These are phyloP conservation scores for Linyphia triangularis DNA, from an alignment of 2,888 invertebrate genomes.

Conservation along the genomic window DNA sequence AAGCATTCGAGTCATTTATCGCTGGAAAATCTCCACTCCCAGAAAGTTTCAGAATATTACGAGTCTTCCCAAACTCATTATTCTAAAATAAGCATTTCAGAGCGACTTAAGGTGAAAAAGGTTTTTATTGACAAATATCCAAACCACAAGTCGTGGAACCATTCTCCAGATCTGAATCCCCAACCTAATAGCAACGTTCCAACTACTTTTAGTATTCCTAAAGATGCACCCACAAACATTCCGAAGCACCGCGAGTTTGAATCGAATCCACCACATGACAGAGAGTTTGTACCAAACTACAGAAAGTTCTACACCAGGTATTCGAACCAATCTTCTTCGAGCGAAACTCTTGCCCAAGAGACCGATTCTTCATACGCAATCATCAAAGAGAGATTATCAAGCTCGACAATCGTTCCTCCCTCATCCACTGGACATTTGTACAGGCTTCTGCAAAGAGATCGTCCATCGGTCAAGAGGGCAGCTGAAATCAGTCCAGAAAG, in stretches of 20 bases:
- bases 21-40: not conserved
- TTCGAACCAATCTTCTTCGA: not conserved
- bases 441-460: conserved; percentile 8
- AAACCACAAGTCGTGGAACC: not conserved
- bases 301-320: conserved; percentile 35
- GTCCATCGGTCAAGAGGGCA: conserved; percentile 6
- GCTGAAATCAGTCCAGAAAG: not conserved
- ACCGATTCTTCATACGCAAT: not conserved
- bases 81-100: conserved; percentile 5
- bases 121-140: not conserved
- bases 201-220: not conserved
- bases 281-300: conserved; percentile 42
- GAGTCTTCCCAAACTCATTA: not conserved
- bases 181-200: not conserved
- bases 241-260: not conserved
- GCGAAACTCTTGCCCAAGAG: not conserved
- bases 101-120: not conserved
- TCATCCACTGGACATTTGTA: conserved; percentile 5
- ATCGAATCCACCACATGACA: not conserved
- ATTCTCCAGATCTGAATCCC: not conserved
- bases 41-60: not conserved
- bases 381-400: conserved; percentile 11
- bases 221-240: not conserved
- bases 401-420: not conserved
- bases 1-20: not conserved